A percentile compares a stretch with the other conserved stretches of the same genome.
Conservation (phyloP, 2,888 invertebrate genomes). For the Noctua fimbriata region DNA sequence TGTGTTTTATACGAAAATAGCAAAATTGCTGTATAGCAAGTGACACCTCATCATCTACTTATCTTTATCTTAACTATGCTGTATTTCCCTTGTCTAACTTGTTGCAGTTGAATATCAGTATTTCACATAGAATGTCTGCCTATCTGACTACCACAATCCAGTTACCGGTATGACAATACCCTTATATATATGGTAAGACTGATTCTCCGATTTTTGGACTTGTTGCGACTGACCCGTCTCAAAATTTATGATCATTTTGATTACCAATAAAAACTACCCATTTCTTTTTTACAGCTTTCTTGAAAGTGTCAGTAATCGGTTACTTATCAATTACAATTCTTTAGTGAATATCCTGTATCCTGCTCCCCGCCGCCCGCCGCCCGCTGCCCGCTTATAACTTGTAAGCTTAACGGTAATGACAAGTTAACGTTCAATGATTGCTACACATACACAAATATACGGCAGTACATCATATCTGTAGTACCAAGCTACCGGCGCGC, state of each 20-base stretch:
- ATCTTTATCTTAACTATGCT: neutral
- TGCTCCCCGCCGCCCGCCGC: slow-evolving; percentile 1
- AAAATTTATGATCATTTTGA: neutral
- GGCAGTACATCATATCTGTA: slow-evolving; percentile 11
- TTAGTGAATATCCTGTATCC: neutral
- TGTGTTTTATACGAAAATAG: neutral
- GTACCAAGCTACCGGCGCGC: slow-evolving; percentile 20
- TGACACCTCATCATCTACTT: neutral
- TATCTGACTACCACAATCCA: neutral
- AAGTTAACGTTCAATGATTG: slow-evolving; percentile 47
- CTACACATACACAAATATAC: slow-evolving; percentile 26
- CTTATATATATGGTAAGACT: too few species aligned
- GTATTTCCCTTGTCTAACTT: neutral
- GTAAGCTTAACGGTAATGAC: slow-evolving; percentile 54
- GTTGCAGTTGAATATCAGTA: neutral
- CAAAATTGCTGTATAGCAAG: neutral
- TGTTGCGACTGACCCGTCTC: neutral
- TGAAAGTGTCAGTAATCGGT: neutral
- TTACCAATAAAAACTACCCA: neutral
- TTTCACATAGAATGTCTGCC: neutral
- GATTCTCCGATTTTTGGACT: neutral
- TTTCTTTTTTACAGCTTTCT: too few species aligned
- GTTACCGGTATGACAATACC: neutral
- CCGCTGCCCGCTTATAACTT: slow-evolving; percentile 26
- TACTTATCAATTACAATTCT: neutral